These are phyloP conservation scores for Ceyx erithaca DNA, from an alignment of 2,797 vertebrate genomes.

Conservation along the genomic window DNA sequence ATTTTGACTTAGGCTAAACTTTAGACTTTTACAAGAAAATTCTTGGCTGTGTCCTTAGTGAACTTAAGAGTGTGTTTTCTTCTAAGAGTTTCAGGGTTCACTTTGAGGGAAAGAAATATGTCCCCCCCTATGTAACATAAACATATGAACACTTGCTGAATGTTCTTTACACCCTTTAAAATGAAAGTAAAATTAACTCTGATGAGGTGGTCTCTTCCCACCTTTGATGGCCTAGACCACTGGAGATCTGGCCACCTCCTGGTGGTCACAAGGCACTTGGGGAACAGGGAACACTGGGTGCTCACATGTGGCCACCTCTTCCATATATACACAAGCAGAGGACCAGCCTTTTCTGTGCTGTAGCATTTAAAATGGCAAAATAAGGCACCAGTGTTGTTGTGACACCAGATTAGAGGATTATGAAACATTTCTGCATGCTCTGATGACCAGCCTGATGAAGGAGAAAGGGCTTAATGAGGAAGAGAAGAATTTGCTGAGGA, in stretches of 20 bases:
- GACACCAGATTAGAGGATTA: conserved; percentile 38
- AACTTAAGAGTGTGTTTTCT: background rate
- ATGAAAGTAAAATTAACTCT: background rate
- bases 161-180: background rate
- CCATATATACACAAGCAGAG: background rate
- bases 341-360: background rate
- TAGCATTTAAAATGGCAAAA: background rate
- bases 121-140: background rate
- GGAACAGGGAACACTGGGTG: background rate
- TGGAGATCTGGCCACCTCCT: background rate
- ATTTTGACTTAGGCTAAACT: background rate
- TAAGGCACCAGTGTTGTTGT: background rate
- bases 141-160: background rate
- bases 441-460: conserved; percentile 21
- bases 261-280: background rate
- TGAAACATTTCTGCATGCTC: conserved; percentile 43
- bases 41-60: background rate
- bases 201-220: background rate
- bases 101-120: background rate
- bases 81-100: background rate
- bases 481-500: background rate
- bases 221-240: background rate
- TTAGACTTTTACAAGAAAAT: background rate
- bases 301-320: background rate
- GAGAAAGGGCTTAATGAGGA: conserved; percentile 30